Evolutionary conservation across 1,140 invertebrate species (phyloP), one percentile per base, ranked within the genome.

Genomic region (Drosophila bipectinata): DNA sequence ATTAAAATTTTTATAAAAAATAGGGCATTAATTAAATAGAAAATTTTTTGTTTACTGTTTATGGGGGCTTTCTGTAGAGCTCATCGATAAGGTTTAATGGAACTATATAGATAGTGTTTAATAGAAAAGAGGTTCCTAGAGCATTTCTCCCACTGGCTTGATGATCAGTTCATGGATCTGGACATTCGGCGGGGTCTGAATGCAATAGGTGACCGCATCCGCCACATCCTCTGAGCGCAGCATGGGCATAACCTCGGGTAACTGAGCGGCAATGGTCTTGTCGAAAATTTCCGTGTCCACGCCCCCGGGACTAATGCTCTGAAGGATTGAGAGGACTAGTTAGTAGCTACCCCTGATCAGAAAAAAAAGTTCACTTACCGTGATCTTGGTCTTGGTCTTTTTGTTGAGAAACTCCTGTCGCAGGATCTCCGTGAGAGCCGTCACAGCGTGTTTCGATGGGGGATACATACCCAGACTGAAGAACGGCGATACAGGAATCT

Each of bases 371-470:
- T 30, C 1, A 30, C 41, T 37, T n/a, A 90, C 87, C 1, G 95
- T 95, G 2, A 96, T 93, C 92, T 95, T 95, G 58, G 95, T 95
- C 49, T 93, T 93, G 30, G 93, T 92, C 15, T 93, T 93, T n/a
- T 92, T 81, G 3, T 90, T 77, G 0, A 92, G 89, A 24, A 97
- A 92, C 90, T 97, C 96, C 34, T 93, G 93, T 32, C 94, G 91
- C 6, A 96, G 80, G 0, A 94, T 93, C 61, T 95, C 93, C 1
- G 94, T 93, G 60, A 97, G 91, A 0, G 94, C 94, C 1, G 94
- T 95, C 1, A 96, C 89, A 0, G 95, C 95, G 91, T 94, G 93
- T 92, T 97, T 97, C 18, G 94, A 94, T 9, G 94, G 93, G 1
- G 93, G 68, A 87, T 97, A 97, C 37, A 95, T 83, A 73, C 82